Evolutionary conservation across 2,888 invertebrate genomes (phyloP), one percentile per base, ranked within the genome.

Genomic region (Zygaena filipendulae): DNA sequence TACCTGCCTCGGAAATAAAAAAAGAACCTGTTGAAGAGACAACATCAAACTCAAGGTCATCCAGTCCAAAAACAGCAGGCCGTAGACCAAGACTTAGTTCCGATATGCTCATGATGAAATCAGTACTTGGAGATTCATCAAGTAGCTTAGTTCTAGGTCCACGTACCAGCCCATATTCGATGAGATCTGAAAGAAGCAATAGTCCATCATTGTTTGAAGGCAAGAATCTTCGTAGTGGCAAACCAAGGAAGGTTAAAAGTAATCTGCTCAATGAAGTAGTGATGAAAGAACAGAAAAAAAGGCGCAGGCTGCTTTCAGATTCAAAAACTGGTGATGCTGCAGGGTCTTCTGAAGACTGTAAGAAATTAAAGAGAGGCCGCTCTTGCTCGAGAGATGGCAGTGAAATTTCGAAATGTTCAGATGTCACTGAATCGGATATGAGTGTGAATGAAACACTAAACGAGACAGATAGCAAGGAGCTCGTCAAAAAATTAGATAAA

Each of bases 151-250:
- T 77, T 16, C 47, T 70, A 10, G 79, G 77, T 1, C 60, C 77
- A 18, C 59, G 79, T 9, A 79, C 77, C 33, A 84, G 82, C 48
- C 84, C 84, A n/a, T 84, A 84, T 46, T 80, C 82, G 19, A 85
- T 84, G 52, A 66, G 85, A 33, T 84, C 84, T 6, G 85, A 85
- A 43, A 72, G 84, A 34, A 79, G 81, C 43, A 77, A 75, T 39
- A 81, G 81, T 36, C 81, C 81, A 25, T 70, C 75, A 36, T 45
- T 71, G 25, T 59, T 66, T 29, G 81, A 82, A 38, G 75, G 75
- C 13, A 82, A 86, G 38, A 83, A 84, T 35, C 64, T 87, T 30
- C 70, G 87, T 27, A 87, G 87, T 54, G 87, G 87, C 0, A 87
- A 87, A 51, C 82, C 85, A 23, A 77, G 87, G 30, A 86, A 85